These are phyloP conservation scores for Gymnopithys bicolor DNA, from an alignment of 2,797 vertebrate genomes.

Conservation along the genomic window DNA sequence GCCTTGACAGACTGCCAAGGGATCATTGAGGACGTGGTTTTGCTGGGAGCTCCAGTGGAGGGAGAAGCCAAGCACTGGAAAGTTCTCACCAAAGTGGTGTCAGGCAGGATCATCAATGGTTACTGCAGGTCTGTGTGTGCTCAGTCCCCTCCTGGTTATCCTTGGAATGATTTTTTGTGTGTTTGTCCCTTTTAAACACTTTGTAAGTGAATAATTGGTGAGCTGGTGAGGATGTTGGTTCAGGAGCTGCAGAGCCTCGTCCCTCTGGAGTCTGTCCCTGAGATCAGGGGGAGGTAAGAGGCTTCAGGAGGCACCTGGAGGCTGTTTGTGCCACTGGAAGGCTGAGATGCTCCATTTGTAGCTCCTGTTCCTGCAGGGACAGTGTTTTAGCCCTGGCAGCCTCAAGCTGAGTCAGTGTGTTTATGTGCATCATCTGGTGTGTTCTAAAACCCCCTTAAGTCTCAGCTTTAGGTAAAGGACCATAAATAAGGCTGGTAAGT, in stretches of 20 bases:
- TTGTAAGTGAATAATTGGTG: background rate
- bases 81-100: slow-evolving; percentile 86
- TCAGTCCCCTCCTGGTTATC: background rate
- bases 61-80: slow-evolving; percentile 92
- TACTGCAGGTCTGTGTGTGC: slow-evolving; percentile 87
- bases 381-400: background rate
- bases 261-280: background rate
- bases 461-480: background rate
- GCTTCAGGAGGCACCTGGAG: background rate
- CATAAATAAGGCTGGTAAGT: background rate
- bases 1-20: slow-evolving; percentile 85
- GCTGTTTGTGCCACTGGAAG: background rate
- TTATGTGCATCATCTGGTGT: background rate
- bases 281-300: background rate
- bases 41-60: slow-evolving; percentile 94
- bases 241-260: background rate
- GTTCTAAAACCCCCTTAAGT: background rate
- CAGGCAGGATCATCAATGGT: slow-evolving; percentile 93
- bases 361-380: background rate
- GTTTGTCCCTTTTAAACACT: background rate
- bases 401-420: background rate
- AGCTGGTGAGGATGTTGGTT: background rate
- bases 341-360: background rate
- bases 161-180: background rate
- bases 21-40: slow-evolving; percentile 90